Base-by-base conservation (phyloP, 2,113 vertebrate species). In the Apodemus speciosus region DNA sequence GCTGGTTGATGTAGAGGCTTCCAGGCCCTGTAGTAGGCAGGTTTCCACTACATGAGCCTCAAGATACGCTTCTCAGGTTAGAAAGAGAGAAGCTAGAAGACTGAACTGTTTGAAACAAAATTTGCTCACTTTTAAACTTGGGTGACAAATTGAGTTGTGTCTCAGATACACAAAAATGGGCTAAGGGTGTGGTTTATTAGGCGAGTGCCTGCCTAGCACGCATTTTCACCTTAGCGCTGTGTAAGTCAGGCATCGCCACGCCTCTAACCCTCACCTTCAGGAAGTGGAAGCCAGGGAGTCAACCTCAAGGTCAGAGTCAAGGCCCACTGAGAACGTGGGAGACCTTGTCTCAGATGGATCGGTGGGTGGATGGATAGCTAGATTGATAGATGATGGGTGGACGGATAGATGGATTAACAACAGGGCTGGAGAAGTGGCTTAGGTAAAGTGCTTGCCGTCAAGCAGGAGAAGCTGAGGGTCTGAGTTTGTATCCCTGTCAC, bases 111-210 rank as follows among this genome's bases (percentile, higher is more conserved):
- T 51, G 32, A n/a, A 66, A 46, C 8, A 51, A 20, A 69, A 51
- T 68, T 85, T 51, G 30, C 32, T 68, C 30, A 68, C 43, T 68
- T 68, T 68, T 85, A 76, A 80, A 72, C 49, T 27, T 21, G 13
- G 71, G 20, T 27, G 56, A 72, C 69, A 84, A 56, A 68, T 85
- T 93, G 60, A 84, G 60, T 76, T 89, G 32, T 84, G n/a, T 71
- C 71, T 25, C 43, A 6, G 15, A 32, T 51, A 40, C 51, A 51
- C 21, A 71, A 53, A 56, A 2, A 9, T 23, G 60, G 16, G 58
- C 35, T 6, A 21, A 32, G 43, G 60, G 30, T 68, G 1, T 38
- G 66, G 13, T 15, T 71, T 35, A 38, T n/a, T 27, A 51, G 84
- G 43, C 38, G 84, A 69, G 46, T 53, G 62, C 30, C n/a, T 85